Conservation (phyloP, 2,113 vertebrate species). For the Gallinago media region DNA sequence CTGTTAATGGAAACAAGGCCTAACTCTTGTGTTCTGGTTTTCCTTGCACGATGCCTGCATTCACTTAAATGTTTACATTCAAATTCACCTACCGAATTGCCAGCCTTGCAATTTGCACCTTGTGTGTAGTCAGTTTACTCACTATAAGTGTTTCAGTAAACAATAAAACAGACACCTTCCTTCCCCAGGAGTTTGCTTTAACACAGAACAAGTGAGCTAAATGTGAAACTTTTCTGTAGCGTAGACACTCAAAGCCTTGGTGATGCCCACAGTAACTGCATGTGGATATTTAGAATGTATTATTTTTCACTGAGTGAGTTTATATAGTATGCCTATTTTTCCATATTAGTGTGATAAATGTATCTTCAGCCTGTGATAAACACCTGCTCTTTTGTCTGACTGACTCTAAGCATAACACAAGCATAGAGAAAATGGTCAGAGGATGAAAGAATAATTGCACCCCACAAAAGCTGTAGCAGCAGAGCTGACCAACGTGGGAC, state of each 20-base stretch:
- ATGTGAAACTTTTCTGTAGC: neutral
- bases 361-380: neutral
- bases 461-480: neutral
- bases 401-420: neutral
- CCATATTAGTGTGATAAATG: neutral
- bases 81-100: neutral
- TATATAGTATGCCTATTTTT: neutral
- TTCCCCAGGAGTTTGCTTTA: neutral
- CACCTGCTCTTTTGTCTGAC: neutral
- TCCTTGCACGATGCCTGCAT: neutral
- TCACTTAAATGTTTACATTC: neutral
- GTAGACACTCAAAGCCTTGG: neutral
- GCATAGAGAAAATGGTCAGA: neutral
- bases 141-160: neutral
- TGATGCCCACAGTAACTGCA: neutral
- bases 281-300: neutral
- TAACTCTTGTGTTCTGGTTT: neutral
- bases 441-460: neutral
- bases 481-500: neutral
- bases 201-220: neutral
- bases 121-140: neutral
- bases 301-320: neutral
- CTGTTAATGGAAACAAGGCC: neutral
- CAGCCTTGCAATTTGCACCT: neutral
- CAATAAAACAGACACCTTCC: neutral